Evolutionary conservation across 2,797 vertebrate species (phyloP).

Genomic region (Melanotaenia parkinsoni): DNA sequence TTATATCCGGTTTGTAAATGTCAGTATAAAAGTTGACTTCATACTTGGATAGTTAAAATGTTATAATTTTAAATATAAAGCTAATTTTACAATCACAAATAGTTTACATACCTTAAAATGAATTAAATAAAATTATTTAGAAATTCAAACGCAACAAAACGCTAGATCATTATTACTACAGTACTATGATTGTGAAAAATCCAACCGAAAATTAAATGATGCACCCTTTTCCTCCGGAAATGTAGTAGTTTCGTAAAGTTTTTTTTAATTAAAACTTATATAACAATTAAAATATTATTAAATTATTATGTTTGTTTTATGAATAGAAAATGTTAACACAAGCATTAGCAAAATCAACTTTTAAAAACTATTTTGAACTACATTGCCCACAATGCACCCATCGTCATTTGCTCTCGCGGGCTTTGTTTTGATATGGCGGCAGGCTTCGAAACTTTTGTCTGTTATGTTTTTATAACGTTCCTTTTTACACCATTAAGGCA

Average conservation of each 20-base stretch:
- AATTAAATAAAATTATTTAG: neutral
- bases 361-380: constrained; percentile 32
- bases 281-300: neutral
- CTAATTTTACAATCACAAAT: rapidly evolving
- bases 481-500: neutral
- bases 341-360: rapidly evolving
- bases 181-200: constrained; percentile 53
- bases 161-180: rapidly evolving
- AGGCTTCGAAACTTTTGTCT: constrained; percentile 69
- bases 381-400: constrained; percentile 64
- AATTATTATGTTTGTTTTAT: neutral
- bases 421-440: constrained; percentile 84
- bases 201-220: constrained; percentile 31
- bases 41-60: neutral
- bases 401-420: constrained; percentile 76
- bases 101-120: rapidly evolving
- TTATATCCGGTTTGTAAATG: constrained; percentile 14
- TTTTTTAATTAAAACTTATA: neutral
- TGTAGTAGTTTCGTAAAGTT: neutral
- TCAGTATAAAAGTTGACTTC: constrained; percentile 18
- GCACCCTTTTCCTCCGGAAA: rapidly evolving
- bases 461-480: constrained; percentile 19
- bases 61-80: rapidly evolving
- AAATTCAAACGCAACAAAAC: rapidly evolving
- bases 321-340: too few species aligned